Conservation (phyloP, 2,888 invertebrate species). For the Myopa tessellatipennis region DNA sequence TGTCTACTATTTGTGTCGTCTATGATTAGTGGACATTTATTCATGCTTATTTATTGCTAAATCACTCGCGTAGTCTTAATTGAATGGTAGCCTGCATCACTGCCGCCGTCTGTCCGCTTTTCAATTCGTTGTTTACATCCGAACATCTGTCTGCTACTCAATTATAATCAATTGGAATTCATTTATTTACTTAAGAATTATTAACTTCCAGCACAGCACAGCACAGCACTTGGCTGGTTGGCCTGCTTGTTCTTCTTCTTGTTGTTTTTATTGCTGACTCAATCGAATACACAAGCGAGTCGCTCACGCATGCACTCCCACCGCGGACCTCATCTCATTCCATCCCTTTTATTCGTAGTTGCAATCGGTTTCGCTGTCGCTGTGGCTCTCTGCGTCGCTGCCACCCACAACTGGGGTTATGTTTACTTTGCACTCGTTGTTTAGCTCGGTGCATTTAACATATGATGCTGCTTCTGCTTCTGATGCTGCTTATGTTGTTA, state of each 20-base stretch:
- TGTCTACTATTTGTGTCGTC: not conserved
- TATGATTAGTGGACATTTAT: not conserved
- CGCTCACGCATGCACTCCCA: not conserved
- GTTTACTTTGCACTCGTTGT: not conserved
- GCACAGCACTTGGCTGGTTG: not conserved
- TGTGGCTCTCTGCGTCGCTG: not conserved
- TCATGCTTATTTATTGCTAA: not conserved
- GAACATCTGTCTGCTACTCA: constrained; percentile 32
- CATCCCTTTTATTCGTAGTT: no score
- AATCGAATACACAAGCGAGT: not conserved
- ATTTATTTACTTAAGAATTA: constrained; percentile 35
- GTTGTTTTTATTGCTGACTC: not conserved
- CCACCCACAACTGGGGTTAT: not conserved
- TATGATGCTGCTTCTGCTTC: not conserved
- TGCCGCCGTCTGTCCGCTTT: not conserved
- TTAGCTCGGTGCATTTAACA: not conserved
- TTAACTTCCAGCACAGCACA: constrained; percentile 13
- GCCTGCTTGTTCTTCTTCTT: not conserved
- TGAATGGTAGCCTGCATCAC: not conserved
- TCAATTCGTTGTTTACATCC: not conserved
- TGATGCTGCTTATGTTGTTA: not conserved
- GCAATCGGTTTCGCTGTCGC: not conserved
- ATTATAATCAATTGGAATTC: constrained; percentile 38
- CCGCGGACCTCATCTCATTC: no score
- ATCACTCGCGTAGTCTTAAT: not conserved